Conservation (phyloP, 2,113 vertebrate species). For the Entomyzon cyanotis region DNA sequence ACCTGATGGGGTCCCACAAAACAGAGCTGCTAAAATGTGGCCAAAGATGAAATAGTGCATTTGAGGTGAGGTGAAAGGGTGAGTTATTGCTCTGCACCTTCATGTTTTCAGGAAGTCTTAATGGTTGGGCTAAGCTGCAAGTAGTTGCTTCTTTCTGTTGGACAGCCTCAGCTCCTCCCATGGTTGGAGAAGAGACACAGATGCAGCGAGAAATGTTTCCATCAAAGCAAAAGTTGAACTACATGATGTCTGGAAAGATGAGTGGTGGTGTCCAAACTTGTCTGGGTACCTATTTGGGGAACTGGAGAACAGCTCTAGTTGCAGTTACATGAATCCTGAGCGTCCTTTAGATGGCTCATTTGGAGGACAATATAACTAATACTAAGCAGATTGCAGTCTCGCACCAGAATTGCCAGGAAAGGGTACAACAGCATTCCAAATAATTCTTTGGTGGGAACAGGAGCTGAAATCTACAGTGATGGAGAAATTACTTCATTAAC, state of each 20-base stretch:
- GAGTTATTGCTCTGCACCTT: neutral
- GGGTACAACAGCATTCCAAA: neutral
- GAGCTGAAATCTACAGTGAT: neutral
- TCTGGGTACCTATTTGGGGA: neutral
- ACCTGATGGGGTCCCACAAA: neutral
- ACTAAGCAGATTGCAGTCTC: neutral
- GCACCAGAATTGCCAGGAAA: neutral
- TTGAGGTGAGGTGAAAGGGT: neutral
- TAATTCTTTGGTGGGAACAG: neutral
- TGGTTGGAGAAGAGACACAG: neutral
- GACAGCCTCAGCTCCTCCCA: neutral
- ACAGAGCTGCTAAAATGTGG: neutral
- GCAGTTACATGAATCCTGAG: neutral
- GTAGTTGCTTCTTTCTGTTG: neutral
- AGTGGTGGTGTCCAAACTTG: neutral
- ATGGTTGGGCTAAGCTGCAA: neutral
- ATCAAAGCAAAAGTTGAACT: neutral
- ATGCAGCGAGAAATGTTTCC: neutral
- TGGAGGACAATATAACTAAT: neutral
- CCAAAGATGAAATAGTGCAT: neutral
- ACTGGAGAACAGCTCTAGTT: neutral
- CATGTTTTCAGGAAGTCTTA: neutral
- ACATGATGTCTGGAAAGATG: constrained; percentile 28
- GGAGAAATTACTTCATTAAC: neutral
- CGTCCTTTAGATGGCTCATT: neutral